Base-by-base conservation (phyloP, 2,888 invertebrate species). In the Cyaniris semiargus region DNA sequence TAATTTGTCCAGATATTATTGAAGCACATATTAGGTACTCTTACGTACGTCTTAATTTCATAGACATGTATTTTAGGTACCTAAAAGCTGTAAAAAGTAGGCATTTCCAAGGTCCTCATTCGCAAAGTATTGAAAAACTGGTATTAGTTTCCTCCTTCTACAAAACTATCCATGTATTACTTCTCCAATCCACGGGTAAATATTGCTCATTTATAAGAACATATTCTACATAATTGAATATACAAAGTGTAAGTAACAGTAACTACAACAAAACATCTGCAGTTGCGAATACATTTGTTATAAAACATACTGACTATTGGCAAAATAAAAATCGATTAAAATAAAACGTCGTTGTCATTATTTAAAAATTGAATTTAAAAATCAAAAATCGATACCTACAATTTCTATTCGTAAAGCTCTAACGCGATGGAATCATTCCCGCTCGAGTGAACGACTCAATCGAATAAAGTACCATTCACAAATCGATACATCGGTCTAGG, bases 401-500 rank as follows among this genome's bases (percentile, higher is more conserved):
- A 74, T 18, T 31, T 48, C 31, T 74, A 74, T 74, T 53, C 48
- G 15, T 48, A 53, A 74, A 74, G 74, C 48, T 53, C 74, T 74
- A 74, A 53, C 48, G 74, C 38, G 38, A 71, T 71, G 71, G 38
- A 74, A 74, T 53, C 48, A 53, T 74, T 74, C 74, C 23, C 74
- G 74, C 74, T 53, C 23, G 23, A 48, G 74, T 74, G 23, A 44
- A 38, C 44, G 44, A 44, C 44, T 72, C 72, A 72, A 48, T 48
- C 74, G 48, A 72, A 53, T 53, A 53, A 71, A 74, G 44, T 48
- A 74, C 48, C 74, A 74, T 74, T 74, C 74, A 74, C 74, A 74
- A 74, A 74, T 74, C 74, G 74, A 74, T 74, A 74, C 74, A 48
- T 74, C 74, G 23, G 27, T 74, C 74, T 74, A 74, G 74, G 31